Conservation (phyloP, 1,140 invertebrate species). For the Spodoptera frugiperda region DNA sequence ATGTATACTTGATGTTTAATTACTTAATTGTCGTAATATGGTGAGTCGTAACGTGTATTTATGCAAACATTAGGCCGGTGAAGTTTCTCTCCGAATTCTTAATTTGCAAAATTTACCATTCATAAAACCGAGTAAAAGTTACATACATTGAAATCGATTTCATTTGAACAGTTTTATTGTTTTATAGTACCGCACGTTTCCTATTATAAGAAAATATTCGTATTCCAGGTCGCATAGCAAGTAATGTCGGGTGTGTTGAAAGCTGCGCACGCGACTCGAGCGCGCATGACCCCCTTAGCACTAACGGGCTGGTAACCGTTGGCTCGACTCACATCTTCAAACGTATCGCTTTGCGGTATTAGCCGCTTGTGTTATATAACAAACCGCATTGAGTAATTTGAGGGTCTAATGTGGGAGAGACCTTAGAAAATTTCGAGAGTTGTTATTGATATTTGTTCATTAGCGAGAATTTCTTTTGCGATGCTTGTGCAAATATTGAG, state of each 20-base stretch:
- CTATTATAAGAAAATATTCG: constrained; percentile 44
- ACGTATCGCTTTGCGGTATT: constrained; percentile 62
- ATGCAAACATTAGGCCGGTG: neutral
- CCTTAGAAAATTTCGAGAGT: constrained; percentile 37
- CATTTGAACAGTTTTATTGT: constrained; percentile 1
- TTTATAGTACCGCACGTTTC: constrained; percentile 10
- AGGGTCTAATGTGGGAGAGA: constrained; percentile 12
- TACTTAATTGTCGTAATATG: constrained; percentile 31
- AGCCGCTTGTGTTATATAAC: constrained; percentile 66
- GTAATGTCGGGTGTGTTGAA: constrained; percentile 70
- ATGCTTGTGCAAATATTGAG: neutral
- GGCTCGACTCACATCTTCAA: constrained; percentile 50
- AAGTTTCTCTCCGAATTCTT: neutral
- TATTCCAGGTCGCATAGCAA: constrained; percentile 68
- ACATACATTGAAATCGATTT: neutral
- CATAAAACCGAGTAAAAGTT: constrained; percentile 7
- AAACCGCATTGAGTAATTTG: constrained; percentile 46
- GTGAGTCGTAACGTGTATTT: constrained; percentile 8
- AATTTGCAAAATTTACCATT: neutral
- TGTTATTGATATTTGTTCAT: constrained; percentile 6
- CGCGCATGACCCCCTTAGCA: constrained; percentile 75
- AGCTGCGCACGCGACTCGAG: constrained; percentile 71
- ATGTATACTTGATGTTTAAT: constrained; percentile 28
- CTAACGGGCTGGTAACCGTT: constrained; percentile 81
- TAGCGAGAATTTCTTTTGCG: constrained; percentile 4